A percentile compares a stretch with the other conserved stretches of the same genome.
phyloP scores from a whole-genome alignment of 2,888 invertebrate species.

The Labia minor region DNA sequence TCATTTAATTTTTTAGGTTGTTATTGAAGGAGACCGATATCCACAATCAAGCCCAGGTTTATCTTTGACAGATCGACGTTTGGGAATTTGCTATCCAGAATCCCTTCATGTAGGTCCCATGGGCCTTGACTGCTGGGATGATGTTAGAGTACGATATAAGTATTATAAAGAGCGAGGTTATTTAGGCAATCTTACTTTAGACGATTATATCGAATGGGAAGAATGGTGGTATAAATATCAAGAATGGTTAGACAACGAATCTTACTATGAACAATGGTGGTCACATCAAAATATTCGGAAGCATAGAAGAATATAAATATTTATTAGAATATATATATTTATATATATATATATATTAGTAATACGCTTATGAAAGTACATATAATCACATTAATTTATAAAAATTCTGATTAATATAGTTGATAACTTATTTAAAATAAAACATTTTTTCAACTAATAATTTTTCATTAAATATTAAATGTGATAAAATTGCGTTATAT shows the following conservation, averaged over 20 bases:
- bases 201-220: slow-evolving; percentile 86
- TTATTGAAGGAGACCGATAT: slow-evolving; percentile 26
- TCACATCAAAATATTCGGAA: slow-evolving; percentile 22
- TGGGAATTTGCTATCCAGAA: slow-evolving; percentile 57
- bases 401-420: too few relatives aligned
- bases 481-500: too few relatives aligned
- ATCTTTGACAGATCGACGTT: slow-evolving; percentile 24
- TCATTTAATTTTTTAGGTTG: slow-evolving; percentile 22
- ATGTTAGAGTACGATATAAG: slow-evolving; percentile 74
- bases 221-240: slow-evolving; percentile 92
- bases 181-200: slow-evolving; percentile 61
- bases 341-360: too few relatives aligned
- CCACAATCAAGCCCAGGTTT: slow-evolving; percentile 2
- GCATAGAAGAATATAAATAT: background rate
- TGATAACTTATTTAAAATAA: too few relatives aligned
- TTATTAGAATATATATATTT: too few relatives aligned
- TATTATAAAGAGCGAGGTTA: slow-evolving; percentile 65
- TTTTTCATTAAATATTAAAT: too few relatives aligned
- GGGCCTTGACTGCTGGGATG: slow-evolving; percentile 71
- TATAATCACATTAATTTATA: too few relatives aligned
- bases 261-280: slow-evolving; percentile 62
- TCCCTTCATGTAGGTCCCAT: slow-evolving; percentile 62
- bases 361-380: too few relatives aligned
- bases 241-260: slow-evolving; percentile 77
- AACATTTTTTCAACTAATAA: too few relatives aligned